Evolutionary conservation across 2,797 vertebrate species (phyloP).

Genomic region (Platalea minor): DNA sequence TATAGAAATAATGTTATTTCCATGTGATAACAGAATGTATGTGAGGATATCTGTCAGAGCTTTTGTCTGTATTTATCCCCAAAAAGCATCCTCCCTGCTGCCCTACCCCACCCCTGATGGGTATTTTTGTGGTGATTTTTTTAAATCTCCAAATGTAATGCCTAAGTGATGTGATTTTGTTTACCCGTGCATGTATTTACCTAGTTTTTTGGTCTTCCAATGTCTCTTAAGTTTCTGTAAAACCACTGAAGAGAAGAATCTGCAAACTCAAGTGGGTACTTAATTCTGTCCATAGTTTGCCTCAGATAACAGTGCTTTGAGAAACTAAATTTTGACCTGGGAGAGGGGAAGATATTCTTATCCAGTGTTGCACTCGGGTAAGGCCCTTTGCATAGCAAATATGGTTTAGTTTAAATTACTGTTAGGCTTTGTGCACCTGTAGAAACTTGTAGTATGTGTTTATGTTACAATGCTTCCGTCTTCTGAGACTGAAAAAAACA

Average conservation of each 20-base stretch:
- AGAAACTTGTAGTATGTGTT: not conserved
- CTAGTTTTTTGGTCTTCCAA: not conserved
- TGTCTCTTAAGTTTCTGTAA: not conserved
- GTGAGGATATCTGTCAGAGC: not conserved
- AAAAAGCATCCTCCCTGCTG: not conserved
- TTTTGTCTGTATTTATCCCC: not conserved
- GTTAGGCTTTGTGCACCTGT: not conserved
- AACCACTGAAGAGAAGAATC: not conserved
- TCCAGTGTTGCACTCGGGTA: not conserved
- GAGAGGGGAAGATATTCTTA: not conserved
- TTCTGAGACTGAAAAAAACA: not conserved
- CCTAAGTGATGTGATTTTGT: not conserved
- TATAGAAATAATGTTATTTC: not conserved
- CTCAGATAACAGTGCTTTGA: not conserved
- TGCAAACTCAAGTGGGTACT: not conserved
- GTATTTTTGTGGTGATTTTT: not conserved
- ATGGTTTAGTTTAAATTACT: not conserved
- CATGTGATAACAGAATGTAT: not conserved
- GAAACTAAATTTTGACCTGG: not conserved
- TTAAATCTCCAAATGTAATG: not conserved
- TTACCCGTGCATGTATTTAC: not conserved
- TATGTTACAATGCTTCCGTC: not conserved
- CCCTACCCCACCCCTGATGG: rapidly evolving
- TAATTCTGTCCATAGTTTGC: not conserved
- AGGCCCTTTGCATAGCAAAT: not conserved